Evolutionary conservation across 1,140 invertebrate species (phyloP).

Genomic region (Neotoxoptera formosana): DNA sequence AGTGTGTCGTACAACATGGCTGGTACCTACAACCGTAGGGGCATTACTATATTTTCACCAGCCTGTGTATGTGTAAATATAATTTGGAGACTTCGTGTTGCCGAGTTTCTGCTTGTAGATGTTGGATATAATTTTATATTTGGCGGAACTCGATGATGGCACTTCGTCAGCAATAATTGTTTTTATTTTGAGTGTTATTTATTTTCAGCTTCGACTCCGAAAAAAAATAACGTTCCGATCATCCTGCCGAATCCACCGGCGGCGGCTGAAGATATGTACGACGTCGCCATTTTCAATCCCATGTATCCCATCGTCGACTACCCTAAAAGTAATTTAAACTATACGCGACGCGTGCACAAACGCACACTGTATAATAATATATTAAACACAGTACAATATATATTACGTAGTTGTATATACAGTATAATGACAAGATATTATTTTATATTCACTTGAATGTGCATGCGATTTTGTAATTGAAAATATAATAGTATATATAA

Average conservation of each 20-base stretch:
- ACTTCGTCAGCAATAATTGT: not conserved
- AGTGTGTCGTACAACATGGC: too few species aligned
- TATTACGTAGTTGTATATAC: not conserved
- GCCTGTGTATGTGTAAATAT: not conserved
- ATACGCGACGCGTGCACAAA: not conserved
- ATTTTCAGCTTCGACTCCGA: conserved; percentile 12
- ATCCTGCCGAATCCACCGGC: not conserved
- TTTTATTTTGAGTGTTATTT: not conserved
- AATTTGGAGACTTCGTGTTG: not conserved
- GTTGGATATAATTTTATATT: not conserved
- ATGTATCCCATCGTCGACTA: conserved; percentile 7
- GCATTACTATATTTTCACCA: too few species aligned
- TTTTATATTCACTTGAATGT: conserved; percentile 35
- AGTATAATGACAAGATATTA: not conserved
- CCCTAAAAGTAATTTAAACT: conserved; percentile 36
- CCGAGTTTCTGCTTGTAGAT: not conserved
- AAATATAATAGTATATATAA: not conserved
- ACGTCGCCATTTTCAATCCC: not conserved
- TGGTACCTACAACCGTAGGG: too few species aligned
- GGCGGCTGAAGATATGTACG: not conserved
- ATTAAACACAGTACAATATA: not conserved
- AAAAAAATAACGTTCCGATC: conserved; percentile 8
- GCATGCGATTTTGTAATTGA: conserved; percentile 23
- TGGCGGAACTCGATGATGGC: too few species aligned
- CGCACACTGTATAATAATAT: not conserved